Evolutionary conservation across 2,113 vertebrate genomes (phyloP).

Genomic region (Aplodontia rufa): DNA sequence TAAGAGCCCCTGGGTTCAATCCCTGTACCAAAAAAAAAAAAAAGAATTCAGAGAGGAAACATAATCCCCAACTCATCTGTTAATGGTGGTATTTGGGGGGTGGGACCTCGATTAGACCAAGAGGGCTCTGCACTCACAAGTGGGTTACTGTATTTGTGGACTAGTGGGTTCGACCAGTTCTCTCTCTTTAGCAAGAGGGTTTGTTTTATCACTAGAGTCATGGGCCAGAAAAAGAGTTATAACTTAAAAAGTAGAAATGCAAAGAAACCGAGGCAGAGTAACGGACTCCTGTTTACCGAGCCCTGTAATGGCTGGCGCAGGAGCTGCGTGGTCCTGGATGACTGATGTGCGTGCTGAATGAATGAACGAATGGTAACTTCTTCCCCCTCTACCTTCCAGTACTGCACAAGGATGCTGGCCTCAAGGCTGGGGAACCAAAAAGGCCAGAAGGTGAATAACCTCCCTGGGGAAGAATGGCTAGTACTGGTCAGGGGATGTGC

Average conservation of each 20-base stretch:
- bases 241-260: neutral
- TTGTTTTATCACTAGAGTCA: neutral
- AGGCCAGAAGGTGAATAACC: neutral
- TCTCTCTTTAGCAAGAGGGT: too few relatives aligned
- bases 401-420: neutral
- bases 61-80: neutral
- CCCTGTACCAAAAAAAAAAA: too few relatives aligned
- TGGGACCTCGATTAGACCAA: too few relatives aligned
- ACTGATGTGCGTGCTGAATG: too few relatives aligned
- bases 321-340: neutral
- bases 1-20: too few relatives aligned
- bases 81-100: neutral
- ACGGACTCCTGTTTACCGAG: too few relatives aligned
- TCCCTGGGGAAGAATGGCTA: neutral
- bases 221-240: neutral
- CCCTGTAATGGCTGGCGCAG: too few relatives aligned
- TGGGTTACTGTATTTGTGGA: neutral
- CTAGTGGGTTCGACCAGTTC: accelerated
- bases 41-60: too few relatives aligned
- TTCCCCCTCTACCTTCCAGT: neutral
- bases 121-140: too few relatives aligned
- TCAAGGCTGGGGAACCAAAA: too few relatives aligned
- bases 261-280: too few relatives aligned
- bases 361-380: neutral
- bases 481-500: neutral